Conservation (phyloP, 2,888 invertebrate species). For the Rhimphoctona megacephalus region DNA sequence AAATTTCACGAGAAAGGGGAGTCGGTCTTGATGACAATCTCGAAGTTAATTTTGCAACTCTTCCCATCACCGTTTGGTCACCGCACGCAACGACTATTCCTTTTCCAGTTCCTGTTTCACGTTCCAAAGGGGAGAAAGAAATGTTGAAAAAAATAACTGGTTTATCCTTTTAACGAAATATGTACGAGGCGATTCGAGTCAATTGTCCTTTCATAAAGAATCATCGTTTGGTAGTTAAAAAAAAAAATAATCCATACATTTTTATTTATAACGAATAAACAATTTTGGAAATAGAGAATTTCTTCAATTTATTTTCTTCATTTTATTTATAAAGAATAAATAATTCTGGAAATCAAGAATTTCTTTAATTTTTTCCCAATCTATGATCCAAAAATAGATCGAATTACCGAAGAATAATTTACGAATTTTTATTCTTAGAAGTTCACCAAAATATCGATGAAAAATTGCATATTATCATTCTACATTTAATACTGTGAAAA, state of each 20-base stretch:
- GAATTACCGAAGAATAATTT: background rate
- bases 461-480: too few relatives aligned
- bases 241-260: background rate
- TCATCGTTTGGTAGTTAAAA: background rate
- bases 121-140: conserved; percentile 2
- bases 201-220: background rate
- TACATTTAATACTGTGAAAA: too few relatives aligned
- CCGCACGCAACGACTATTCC: conserved; percentile 89
- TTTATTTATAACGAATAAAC: background rate
- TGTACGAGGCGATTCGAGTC: background rate
- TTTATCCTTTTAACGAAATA: conserved; percentile 15
- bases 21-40: conserved; percentile 89
- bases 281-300: background rate
- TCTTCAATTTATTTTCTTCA: background rate
- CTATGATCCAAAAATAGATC: background rate
- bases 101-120: conserved; percentile 80
- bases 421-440: background rate
- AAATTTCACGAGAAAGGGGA: conserved; percentile 92
- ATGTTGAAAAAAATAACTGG: conserved; percentile 38
- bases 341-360: background rate
- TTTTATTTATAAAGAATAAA: background rate
- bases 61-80: conserved; percentile 90
- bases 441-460: background rate
- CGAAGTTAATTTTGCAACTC: conserved; percentile 89
- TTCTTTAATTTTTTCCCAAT: background rate